Base-by-base conservation (phyloP, 1,140 invertebrate species). In the Drosophila hydei region DNA sequence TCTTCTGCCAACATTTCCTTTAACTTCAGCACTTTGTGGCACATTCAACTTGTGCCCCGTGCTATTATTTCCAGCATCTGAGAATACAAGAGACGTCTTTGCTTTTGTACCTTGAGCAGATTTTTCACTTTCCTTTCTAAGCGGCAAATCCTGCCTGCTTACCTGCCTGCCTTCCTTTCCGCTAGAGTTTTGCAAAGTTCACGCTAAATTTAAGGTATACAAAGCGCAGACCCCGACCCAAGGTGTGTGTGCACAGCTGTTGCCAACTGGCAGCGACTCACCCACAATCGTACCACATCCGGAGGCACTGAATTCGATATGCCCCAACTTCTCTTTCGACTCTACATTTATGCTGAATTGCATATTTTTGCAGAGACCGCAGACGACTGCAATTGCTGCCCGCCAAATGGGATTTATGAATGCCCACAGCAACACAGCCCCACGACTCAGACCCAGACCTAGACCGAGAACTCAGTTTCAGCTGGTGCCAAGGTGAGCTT, bases 151-250 rank as follows among this genome's bases (percentile, higher is more conserved):
- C 65, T 67, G 58, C 12, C 38, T 40, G 38, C 5, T 0, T 40
- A n/a, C 4, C 36, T 40, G 36, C 36, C 36, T 42, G 38, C 38
- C 38, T 40, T 40, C 30, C 30, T 9, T 33, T 2, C 5, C 5
- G 38, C 14, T 14, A 42, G 38, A 42, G 38, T 42, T 50, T 40
- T 48, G 42, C 11, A 78, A 75, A 76, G 80, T 85, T 84, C 54
- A 84, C 80, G 79, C 79, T 79, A 85, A 84, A 84, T 84, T 84
- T 85, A 69, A 85, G 61, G 56, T 70, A 47, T 25, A 83, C 79
- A 83, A 83, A 83, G 63, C 40, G 30, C 7, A 56, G 12, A 42
- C 14, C 65, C 40, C 50, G 58, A 12, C 6, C 36, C 36, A 65
- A 71, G 50, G 58, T 68, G 67, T 83, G 77, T 83, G 65, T 75